Evolutionary conservation across 1,140 invertebrate genomes (phyloP), one percentile per base, ranked within the genome.

Genomic region (Heliothis subflexa): DNA sequence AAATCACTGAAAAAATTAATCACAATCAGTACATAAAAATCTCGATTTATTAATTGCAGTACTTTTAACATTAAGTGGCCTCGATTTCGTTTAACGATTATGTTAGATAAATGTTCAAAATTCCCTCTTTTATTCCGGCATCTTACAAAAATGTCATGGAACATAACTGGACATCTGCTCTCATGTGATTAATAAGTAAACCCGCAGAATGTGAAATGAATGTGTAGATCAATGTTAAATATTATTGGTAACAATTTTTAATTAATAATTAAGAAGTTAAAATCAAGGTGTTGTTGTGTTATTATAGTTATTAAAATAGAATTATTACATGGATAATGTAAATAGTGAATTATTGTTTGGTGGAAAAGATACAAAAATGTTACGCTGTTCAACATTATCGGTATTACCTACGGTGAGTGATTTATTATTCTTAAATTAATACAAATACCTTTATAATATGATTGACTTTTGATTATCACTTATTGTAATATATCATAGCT

Each of bases 131-230:
- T 64, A 73, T 21, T 64, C 70, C 55, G 40, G 47, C 40, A 50
- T 79, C 71, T 75, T 75, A 68, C 16, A 78, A 74, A 75, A 79
- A 78, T 71, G 78, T 71, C 72, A 81, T 76, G 75, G 72, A 80
- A 79, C 80, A 70, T 78, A 80, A 77, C 64, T 78, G 74, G 71
- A 80, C 70, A 81, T 75, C 78, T 80, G 70, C 70, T 68, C 64
- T 84, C 75, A 73, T 84, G 70, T 81, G 70, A 80, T 84, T 75
- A 81, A 80, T 73, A 83, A 80, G 64, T 73, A 78, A 73, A 49
- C 18, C 59, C 16, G 52, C 18, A 45, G 61, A 72, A 61, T 40
- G 54, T 64, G 64, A 55, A 54, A 75, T 80, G 52, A 59, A 45
- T 78, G 64, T 50, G 47, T 66, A 47, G 52, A 49, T 79, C 21